Percentiles rank a stretch among this genome's conserved stretches.
Conservation (phyloP, 2,113 vertebrate genomes). For the Vimba vimba region DNA sequence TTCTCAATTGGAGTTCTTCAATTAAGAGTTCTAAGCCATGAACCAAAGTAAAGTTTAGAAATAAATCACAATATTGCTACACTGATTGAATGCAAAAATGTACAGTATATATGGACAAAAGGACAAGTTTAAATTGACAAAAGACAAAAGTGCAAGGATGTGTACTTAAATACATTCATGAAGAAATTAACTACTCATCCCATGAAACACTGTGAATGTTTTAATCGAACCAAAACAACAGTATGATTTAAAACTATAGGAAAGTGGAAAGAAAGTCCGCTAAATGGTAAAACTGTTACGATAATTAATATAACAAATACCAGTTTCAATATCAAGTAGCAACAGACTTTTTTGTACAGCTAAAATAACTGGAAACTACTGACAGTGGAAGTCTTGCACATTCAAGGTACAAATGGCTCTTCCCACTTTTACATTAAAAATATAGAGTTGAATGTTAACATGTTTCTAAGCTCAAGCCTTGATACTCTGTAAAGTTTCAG, state of each 20-base stretch:
- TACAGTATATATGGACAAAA: background rate
- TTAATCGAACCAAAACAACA: background rate
- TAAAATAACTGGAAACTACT: background rate
- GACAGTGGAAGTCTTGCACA: background rate
- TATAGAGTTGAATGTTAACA: background rate
- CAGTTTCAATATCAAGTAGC: too few relatives aligned
- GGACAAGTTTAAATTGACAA: background rate
- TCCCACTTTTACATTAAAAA: background rate
- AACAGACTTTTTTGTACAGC: background rate
- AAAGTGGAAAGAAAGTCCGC: background rate
- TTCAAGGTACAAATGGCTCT: background rate
- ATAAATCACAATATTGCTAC: background rate
- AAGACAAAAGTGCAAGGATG: background rate
- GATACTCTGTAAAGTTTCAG: background rate
- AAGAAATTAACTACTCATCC: too few relatives aligned
- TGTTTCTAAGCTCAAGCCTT: background rate
- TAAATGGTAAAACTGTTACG: too few relatives aligned
- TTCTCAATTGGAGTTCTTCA: background rate
- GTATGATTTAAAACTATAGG: background rate
- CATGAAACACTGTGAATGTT: too few relatives aligned
- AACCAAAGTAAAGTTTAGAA: background rate
- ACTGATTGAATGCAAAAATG: background rate
- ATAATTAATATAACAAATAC: background rate
- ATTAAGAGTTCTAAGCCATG: background rate
- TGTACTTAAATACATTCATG: too few relatives aligned